A percentile compares a stretch with the other conserved stretches of the same genome.
phyloP scores from a whole-genome alignment of 2,113 vertebrate genomes.

The Uria lomvia region DNA sequence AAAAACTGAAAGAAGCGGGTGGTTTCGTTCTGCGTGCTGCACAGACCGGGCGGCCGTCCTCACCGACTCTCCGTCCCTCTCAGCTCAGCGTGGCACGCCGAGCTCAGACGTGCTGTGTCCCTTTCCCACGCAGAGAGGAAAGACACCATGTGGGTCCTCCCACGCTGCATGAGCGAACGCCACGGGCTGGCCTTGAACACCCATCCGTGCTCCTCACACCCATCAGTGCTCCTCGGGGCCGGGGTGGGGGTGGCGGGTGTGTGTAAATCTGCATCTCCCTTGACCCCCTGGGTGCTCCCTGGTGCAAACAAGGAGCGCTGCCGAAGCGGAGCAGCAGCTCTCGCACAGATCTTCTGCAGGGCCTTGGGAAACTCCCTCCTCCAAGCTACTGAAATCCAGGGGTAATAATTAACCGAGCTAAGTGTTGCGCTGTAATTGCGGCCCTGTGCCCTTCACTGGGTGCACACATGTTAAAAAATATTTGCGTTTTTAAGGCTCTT shows the following conservation, averaged over 20 bases:
- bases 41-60: neutral
- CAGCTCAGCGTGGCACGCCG: neutral
- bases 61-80: neutral
- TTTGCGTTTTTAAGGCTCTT: neutral
- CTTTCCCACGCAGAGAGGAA: neutral
- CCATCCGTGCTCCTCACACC: neutral
- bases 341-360: neutral
- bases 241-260: neutral
- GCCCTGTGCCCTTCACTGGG: neutral
- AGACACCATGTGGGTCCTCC: accelerated
- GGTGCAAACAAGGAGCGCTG: accelerated
- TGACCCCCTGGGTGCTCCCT: neutral
- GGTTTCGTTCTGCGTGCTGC: neutral
- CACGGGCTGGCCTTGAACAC: accelerated
- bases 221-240: neutral
- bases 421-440: neutral
- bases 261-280: neutral
- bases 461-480: neutral
- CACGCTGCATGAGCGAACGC: accelerated
- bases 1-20: neutral
- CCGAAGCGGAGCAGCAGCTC: neutral
- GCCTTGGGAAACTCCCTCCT: slow-evolving; percentile 36
- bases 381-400: slow-evolving; percentile 28
- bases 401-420: slow-evolving; percentile 40
- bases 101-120: neutral